phyloP scores from a whole-genome alignment of 2,797 vertebrate genomes.

The Clarias laeviceps region DNA sequence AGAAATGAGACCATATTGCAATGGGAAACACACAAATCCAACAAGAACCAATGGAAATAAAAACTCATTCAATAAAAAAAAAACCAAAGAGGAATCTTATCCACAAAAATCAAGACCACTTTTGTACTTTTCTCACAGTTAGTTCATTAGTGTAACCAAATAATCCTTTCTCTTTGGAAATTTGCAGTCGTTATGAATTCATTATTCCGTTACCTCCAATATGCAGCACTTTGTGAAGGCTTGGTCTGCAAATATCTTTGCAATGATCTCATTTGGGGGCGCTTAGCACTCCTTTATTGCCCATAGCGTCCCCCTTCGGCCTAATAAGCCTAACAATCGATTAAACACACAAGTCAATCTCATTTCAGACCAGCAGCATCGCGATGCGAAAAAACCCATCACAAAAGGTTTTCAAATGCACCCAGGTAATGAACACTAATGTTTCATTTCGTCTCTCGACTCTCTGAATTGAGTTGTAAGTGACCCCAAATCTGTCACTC shows the following conservation, averaged over 20 bases:
- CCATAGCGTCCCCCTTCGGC: conserved; percentile 15
- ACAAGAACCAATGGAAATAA: neutral
- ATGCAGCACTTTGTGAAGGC: neutral
- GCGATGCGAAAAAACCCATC: neutral
- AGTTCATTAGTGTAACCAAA: neutral
- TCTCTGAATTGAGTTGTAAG: conserved; percentile 15
- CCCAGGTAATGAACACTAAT: conserved; percentile 34
- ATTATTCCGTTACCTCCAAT: conserved; percentile 11
- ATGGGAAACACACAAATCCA: neutral
- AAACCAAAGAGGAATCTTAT: neutral
- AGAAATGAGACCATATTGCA: neutral
- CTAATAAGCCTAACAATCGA: conserved; percentile 36
- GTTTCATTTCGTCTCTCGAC: conserved; percentile 35
- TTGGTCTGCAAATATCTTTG: neutral
- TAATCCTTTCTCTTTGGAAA: neutral
- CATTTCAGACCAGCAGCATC: neutral
- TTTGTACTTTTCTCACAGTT: neutral
- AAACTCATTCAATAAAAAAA: neutral
- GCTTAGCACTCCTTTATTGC: conserved; percentile 4
- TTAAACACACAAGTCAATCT: conserved; percentile 38
- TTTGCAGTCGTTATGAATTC: neutral
- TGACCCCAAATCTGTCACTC: conserved; percentile 29
- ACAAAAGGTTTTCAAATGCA: conserved; percentile 20
- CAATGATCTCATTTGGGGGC: conserved; percentile 16
- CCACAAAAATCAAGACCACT: neutral